Evolutionary conservation across 1,140 invertebrate species (phyloP).

Genomic region (Platyura marginata): DNA sequence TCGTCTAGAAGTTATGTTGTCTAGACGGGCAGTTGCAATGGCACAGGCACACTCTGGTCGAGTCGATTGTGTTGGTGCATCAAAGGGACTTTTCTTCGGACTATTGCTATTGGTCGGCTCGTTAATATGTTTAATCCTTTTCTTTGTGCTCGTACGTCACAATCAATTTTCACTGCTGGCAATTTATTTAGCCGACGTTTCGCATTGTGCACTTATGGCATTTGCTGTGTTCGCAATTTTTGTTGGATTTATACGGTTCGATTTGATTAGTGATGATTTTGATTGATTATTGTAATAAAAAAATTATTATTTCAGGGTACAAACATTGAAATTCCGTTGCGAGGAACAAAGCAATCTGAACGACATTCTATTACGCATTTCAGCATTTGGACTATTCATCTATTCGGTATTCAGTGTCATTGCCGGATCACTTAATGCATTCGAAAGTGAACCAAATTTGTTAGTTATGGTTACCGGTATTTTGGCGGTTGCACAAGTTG

Average conservation of each 20-base stretch:
- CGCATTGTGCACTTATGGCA: constrained; percentile 71
- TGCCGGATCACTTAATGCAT: constrained; percentile 63
- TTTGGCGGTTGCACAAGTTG: constrained; percentile 68
- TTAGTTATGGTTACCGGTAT: constrained; percentile 77
- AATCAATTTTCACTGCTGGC: constrained; percentile 59
- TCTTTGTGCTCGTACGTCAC: constrained; percentile 81
- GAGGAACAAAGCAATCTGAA: constrained; percentile 77
- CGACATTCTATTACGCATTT: constrained; percentile 76
- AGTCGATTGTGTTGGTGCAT: constrained; percentile 82
- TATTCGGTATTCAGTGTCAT: constrained; percentile 88
- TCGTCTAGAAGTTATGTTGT: constrained; percentile 64
- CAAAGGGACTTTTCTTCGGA: constrained; percentile 85
- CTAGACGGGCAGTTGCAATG: constrained; percentile 59
- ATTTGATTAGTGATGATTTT: constrained; percentile 2
- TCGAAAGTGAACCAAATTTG: constrained; percentile 69
- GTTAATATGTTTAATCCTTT: constrained; percentile 80
- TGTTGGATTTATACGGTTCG: constrained; percentile 70
- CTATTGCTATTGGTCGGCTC: constrained; percentile 77
- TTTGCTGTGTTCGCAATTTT: constrained; percentile 76
- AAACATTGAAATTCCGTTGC: constrained; percentile 69
- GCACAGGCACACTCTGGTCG: constrained; percentile 61
- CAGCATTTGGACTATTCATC: constrained; percentile 78
- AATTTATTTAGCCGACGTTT: constrained; percentile 77
- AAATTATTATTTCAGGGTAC: constrained; percentile 44
- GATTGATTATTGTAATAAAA: background rate